Percentiles rank a stretch among this genome's conserved stretches.
Evolutionary conservation across 2,113 vertebrate species (phyloP).

Genomic region (Cathartes aura): DNA sequence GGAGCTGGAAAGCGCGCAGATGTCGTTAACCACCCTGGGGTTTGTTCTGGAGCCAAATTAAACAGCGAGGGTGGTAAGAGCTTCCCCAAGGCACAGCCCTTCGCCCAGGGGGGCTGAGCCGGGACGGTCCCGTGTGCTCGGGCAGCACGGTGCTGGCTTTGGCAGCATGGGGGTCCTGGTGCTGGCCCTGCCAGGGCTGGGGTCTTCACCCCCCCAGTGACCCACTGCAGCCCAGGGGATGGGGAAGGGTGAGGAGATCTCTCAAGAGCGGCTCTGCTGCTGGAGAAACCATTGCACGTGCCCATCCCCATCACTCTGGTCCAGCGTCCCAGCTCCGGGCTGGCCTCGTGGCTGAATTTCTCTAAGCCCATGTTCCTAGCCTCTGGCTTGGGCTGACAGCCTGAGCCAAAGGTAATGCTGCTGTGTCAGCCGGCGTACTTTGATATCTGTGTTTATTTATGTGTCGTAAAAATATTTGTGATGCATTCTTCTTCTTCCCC

Average conservation of each 20-base stretch:
- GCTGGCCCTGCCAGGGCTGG: accelerated
- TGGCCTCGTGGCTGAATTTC: too few species aligned
- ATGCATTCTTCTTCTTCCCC: not conserved
- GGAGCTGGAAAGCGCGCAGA: not conserved
- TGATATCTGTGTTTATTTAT: not conserved
- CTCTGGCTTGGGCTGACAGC: not conserved
- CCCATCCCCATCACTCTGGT: too few species aligned
- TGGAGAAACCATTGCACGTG: not conserved
- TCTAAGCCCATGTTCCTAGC: too few species aligned
- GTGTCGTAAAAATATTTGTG: not conserved
- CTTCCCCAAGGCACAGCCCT: not conserved
- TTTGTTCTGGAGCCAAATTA: not conserved
- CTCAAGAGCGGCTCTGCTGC: not conserved
- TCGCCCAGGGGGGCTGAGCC: not conserved
- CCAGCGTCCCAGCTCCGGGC: accelerated
- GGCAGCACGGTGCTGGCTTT: accelerated
- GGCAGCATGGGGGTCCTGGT: accelerated
- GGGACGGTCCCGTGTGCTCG: accelerated
- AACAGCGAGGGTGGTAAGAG: not conserved
- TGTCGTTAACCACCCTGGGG: not conserved
- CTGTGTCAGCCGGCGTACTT: accelerated
- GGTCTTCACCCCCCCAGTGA: not conserved
- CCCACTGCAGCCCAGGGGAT: not conserved
- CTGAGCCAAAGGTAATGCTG: not conserved
- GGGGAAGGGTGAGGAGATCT: not conserved